Base-by-base conservation (phyloP, 2,113 vertebrate species). In the Dolichotis patagonum region DNA sequence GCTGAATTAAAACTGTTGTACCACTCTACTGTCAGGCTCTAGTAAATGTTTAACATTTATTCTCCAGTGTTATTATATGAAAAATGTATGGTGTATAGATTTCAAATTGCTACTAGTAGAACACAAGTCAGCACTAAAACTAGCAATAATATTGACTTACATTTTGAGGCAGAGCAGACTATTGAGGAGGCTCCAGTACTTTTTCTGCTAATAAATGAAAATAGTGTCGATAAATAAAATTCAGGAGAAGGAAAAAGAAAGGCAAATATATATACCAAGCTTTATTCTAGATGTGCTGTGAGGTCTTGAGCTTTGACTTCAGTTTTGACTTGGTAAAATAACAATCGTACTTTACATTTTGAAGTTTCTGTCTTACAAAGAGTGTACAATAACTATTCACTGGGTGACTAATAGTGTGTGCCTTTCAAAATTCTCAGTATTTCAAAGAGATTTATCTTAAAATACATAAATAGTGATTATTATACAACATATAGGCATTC, bases 371-470 rank as follows among this genome's bases (percentile, higher is more conserved):
- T n/a, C 56, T 94, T 92, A 87, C 5, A 69, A 63, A 60, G 14
- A 96, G 14, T 60, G 0, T 9, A 71, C n/a, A 77, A 41, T 81
- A 87, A 81, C 14, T 88, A 86, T 65, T 96, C 86, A 67, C 38
- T 60, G 12, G 77, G 86, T 41, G 49, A 77, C 8, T 73, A 58
- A 88, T 26, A 9, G 38, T 92, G 84, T 88, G 26, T 26, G 75
- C 19, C 88, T 89, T 88, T 83, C 81, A 67, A 93, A 88, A 11
- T 94, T 96, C 46, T 94, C 71, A 60, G 20, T 67, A 26, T 81
- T 96, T 85, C 30, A 43, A 54, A 78, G 30, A 63, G 32, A 92
- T 73, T 95, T 95, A 81, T 81, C 22, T 81, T 95, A 83, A 41
- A 62, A n/a, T 38, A 69, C 46, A 54, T 90, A n/a, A n/a, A n/a